Percentiles rank a stretch among this genome's conserved stretches.
Conservation (phyloP, 2,888 invertebrate species). For the Meta bourneti region DNA sequence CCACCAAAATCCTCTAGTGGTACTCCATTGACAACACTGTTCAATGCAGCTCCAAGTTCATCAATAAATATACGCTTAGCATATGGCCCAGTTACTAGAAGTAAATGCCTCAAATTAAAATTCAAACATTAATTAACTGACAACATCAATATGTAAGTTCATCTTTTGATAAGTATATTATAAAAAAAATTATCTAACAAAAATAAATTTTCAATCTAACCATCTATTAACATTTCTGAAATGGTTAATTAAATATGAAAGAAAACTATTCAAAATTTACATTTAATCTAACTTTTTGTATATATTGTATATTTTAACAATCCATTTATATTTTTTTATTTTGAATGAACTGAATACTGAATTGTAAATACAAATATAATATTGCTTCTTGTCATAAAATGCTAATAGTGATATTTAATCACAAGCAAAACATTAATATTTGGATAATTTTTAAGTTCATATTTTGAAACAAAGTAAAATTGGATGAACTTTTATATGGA, state of each 20-base stretch:
- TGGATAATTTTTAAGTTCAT: no score
- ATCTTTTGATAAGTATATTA: neutral
- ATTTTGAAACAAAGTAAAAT: no score
- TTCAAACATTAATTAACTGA: neutral
- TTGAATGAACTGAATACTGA: no score
- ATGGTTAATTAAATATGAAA: neutral
- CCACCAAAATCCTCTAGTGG: constrained; percentile 98
- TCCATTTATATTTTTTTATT: no score
- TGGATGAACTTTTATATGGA: no score
- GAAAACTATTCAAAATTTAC: neutral
- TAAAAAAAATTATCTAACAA: neutral
- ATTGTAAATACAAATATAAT: no score
- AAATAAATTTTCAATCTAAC: neutral
- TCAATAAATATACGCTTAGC: constrained; percentile 92
- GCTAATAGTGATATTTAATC: neutral
- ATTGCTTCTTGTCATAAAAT: no score
- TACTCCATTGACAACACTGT: constrained; percentile 87
- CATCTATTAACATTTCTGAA: neutral
- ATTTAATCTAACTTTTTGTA: no score
- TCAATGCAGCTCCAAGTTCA: constrained; percentile 88
- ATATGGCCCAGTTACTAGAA: constrained; percentile 94
- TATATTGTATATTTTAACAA: no score
- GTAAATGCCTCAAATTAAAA: neutral
- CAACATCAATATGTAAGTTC: neutral
- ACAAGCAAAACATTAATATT: neutral